These are phyloP conservation scores for Aricia agestis DNA, from an alignment of 1,140 invertebrate species.

Conservation along the genomic window DNA sequence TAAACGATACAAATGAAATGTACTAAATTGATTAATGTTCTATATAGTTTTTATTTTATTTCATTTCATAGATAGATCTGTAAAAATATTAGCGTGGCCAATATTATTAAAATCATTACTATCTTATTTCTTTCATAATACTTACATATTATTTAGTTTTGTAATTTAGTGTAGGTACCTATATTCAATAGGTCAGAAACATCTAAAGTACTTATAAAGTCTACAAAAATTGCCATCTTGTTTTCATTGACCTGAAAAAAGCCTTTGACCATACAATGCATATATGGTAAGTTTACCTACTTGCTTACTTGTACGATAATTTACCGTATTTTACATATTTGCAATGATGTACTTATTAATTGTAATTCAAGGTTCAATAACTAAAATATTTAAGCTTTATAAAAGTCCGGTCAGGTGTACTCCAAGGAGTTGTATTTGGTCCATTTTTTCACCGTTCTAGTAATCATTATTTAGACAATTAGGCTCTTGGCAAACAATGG, in stretches of 20 bases:
- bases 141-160: neutral
- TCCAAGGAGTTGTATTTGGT: neutral
- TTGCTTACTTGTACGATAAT: neutral
- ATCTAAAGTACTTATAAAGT: neutral
- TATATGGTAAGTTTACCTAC: conserved; percentile 2
- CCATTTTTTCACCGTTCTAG: neutral
- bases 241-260: conserved; percentile 8
- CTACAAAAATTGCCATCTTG: neutral
- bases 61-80: too few species aligned
- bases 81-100: too few species aligned
- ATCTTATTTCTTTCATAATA: too few species aligned
- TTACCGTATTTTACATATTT: neutral
- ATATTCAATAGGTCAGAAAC: neutral
- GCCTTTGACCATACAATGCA: neutral
- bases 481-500: neutral
- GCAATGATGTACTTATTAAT: neutral
- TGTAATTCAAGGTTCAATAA: neutral
- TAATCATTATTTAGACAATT: too few species aligned
- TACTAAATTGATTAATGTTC: too few species aligned
- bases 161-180: neutral
- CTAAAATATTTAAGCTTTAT: neutral
- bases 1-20: too few species aligned
- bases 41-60: too few species aligned
- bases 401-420: neutral
- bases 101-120: too few species aligned